Conservation (phyloP, 2,888 invertebrate genomes). For the Phorcus lineatus region DNA sequence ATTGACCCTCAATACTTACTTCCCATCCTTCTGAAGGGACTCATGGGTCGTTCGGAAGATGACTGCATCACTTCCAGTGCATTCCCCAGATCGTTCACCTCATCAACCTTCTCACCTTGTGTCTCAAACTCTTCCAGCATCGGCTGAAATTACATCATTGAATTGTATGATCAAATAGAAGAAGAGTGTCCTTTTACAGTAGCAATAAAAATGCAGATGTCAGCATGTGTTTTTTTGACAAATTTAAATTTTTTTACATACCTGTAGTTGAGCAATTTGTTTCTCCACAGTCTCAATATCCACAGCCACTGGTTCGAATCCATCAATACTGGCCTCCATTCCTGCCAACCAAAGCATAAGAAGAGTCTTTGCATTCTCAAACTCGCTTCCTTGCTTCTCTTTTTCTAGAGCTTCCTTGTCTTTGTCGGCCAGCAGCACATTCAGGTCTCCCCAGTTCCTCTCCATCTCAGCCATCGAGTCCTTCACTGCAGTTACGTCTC, state of each 20-base stretch:
- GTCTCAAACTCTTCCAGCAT: constrained; percentile 92
- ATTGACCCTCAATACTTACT: constrained; percentile 33
- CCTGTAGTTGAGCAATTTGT: constrained; percentile 81
- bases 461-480: constrained; percentile 80
- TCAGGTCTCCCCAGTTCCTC: constrained; percentile 91
- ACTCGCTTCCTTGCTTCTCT: constrained; percentile 89
- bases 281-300: constrained; percentile 89
- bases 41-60: constrained; percentile 83
- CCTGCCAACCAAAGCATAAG: constrained; percentile 89
- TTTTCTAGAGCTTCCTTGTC: constrained; percentile 88
- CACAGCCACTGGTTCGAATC: constrained; percentile 89
- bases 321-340: constrained; percentile 86
- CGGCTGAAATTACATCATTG: constrained; percentile 77
- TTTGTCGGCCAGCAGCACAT: constrained; percentile 87
- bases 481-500: constrained; percentile 63
- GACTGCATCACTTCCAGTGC: constrained; percentile 87
- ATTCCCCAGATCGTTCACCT: constrained; percentile 91
- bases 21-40: constrained; percentile 83
- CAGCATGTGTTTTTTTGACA: neutral
- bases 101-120: constrained; percentile 89
- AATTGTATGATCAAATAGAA: no score
- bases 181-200: neutral
- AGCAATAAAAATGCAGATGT: neutral
- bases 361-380: constrained; percentile 88
- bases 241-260: constrained; percentile 39